These are phyloP conservation scores for Enteromius radiatus DNA, from an alignment of 2,797 vertebrate species.

Conservation along the genomic window DNA sequence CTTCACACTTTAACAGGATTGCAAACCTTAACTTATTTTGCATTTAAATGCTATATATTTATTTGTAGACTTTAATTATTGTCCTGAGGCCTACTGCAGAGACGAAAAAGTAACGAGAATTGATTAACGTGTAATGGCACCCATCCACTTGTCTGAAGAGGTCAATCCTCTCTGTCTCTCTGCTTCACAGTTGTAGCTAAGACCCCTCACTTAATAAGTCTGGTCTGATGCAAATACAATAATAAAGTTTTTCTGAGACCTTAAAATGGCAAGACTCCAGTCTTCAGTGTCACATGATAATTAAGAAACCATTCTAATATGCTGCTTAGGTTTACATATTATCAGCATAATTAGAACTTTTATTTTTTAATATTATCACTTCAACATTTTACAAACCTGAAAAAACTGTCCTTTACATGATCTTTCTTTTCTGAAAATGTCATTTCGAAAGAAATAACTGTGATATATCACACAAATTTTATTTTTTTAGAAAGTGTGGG, in stretches of 20 bases:
- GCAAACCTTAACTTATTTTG: slow-evolving; percentile 25
- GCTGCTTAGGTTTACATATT: neutral
- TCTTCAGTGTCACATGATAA: neutral
- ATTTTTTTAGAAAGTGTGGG: slow-evolving; percentile 3
- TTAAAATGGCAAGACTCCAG: neutral
- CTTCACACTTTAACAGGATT: slow-evolving; percentile 6
- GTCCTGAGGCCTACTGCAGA: slow-evolving; percentile 31
- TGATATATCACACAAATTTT: neutral
- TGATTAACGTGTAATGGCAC: slow-evolving; percentile 57
- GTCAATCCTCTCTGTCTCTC: slow-evolving; percentile 48
- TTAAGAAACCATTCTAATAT: neutral
- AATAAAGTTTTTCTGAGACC: neutral
- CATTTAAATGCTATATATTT: slow-evolving; percentile 10
- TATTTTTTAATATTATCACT: neutral
- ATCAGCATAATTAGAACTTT: neutral
- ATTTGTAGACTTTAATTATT: slow-evolving; percentile 53
- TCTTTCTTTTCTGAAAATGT: neutral
- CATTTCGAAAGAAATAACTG: neutral
- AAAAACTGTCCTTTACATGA: neutral
- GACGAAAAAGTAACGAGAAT: slow-evolving; percentile 58
- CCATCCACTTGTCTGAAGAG: slow-evolving; percentile 51
- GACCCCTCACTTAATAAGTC: neutral
- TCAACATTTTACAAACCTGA: neutral
- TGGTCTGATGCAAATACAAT: neutral
- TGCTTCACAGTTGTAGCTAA: neutral